A percentile compares a stretch with the other conserved stretches of the same genome.
Evolutionary conservation across 2,888 invertebrate species (phyloP).

Genomic region (Caenorhabditis macrosperma): DNA sequence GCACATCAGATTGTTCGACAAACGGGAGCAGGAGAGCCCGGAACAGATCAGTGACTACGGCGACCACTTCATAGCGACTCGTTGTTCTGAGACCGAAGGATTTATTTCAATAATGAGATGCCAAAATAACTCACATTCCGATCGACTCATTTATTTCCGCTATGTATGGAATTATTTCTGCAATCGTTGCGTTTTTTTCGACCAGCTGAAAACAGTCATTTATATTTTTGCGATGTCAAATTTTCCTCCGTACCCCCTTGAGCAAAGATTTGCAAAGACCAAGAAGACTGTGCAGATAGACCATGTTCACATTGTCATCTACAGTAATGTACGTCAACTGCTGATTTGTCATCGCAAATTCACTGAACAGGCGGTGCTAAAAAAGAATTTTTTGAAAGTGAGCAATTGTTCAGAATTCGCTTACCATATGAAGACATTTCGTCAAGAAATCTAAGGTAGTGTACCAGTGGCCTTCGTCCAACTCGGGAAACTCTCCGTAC

Average conservation of each 20-base stretch:
- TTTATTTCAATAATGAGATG: background rate
- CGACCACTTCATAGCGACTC: slow-evolving; percentile 4
- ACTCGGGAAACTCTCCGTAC: slow-evolving; percentile 37
- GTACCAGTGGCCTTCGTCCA: slow-evolving; percentile 25
- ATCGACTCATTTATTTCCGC: slow-evolving; percentile 1
- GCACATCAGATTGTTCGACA: slow-evolving; percentile 21
- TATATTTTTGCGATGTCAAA: background rate
- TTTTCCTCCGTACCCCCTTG: background rate
- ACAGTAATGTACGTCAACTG: slow-evolving; percentile 14
- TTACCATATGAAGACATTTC: slow-evolving; percentile 45
- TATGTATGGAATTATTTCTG: slow-evolving; percentile 19
- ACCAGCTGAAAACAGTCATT: slow-evolving; percentile 10
- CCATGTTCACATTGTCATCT: slow-evolving; percentile 26
- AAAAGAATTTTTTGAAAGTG: background rate
- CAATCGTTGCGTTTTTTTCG: slow-evolving; percentile 9
- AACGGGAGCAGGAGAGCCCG: slow-evolving; percentile 3
- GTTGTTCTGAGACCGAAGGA: slow-evolving; percentile 11
- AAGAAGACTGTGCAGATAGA: slow-evolving; percentile 34
- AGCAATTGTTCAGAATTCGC: background rate
- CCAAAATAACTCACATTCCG: slow-evolving; percentile 11
- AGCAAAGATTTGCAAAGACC: slow-evolving; percentile 6
- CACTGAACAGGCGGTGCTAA: slow-evolving; percentile 41
- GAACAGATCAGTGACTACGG: background rate
- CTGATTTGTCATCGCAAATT: background rate
- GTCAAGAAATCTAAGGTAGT: slow-evolving; percentile 32